Evolutionary conservation across 1,140 invertebrate species (phyloP).

Genomic region (Bombus sylvicola): DNA sequence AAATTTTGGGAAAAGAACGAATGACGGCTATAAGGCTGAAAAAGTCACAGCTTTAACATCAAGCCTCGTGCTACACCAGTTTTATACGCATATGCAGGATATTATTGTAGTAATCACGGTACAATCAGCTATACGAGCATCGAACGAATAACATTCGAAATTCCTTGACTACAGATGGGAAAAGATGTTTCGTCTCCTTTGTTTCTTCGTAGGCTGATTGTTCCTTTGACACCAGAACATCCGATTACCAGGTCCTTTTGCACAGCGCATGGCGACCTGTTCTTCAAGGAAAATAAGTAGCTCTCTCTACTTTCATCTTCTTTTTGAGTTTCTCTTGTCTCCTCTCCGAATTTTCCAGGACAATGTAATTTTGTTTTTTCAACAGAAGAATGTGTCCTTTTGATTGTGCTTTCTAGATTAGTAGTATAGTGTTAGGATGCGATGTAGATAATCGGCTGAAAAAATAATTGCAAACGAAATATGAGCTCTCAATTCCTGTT

Average conservation of each 20-base stretch:
- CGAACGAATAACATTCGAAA: slow-evolving; percentile 19
- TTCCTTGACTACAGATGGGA: slow-evolving; percentile 30
- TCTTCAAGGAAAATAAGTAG: slow-evolving; percentile 7
- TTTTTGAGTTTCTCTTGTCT: background rate
- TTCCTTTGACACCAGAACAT: slow-evolving; percentile 50
- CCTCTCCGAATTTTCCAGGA: too few species aligned
- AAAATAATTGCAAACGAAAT: too few species aligned
- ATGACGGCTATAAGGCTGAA: background rate
- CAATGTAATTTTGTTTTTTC: too few species aligned
- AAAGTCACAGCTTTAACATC: background rate
- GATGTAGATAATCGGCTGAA: too few species aligned
- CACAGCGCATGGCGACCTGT: background rate
- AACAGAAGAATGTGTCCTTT: too few species aligned
- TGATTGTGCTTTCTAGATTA: too few species aligned
- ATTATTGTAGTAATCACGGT: too few species aligned
- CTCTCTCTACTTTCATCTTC: background rate
- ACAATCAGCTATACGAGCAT: too few species aligned
- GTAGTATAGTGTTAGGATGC: too few species aligned
- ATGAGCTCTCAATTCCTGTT: too few species aligned
- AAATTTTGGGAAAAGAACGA: background rate
- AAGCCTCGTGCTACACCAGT: too few species aligned
- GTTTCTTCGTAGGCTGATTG: slow-evolving; percentile 49
- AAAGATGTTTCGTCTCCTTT: slow-evolving; percentile 19
- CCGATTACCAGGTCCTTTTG: background rate
- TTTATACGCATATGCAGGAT: background rate